Base-by-base conservation (phyloP, 2,113 vertebrate species). In the Cichladusa arquata region DNA sequence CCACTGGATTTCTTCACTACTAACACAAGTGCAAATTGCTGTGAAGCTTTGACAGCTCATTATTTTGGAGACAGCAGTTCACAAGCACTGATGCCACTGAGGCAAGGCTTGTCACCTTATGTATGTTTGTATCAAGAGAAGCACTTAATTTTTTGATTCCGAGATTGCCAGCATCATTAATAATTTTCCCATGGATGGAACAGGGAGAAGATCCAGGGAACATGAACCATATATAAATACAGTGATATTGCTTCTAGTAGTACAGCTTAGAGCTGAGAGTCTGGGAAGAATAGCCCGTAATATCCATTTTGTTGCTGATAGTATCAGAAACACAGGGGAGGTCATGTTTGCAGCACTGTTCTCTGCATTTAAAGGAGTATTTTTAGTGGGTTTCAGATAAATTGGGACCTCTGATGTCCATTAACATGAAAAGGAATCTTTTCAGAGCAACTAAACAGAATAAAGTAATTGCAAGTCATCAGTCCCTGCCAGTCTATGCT, bases 21-120 rank as follows among this genome's bases (percentile, higher is more conserved):
- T 90, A 73, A 62, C 28, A 44, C 1, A 1, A 66, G 74, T 66
- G 24, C 47, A 86, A 31, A 57, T 81, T 48, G 20, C n/a, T 25
- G 34, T 57, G 83, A 73, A 83, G 34, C 42, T 94, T 92, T 86
- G 72, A 93, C 86, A 94, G 54, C 34, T 94, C 57, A 84, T 90
- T 95, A 60, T 88, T 93, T 67, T 71, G 44, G 54, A 67, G 58
- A 56, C 29, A 86, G 69, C 51, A 83, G 40, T 64, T 69, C 73
- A 42, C 2, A 11, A 81, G 45, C 40, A 34, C 16, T 72, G 65
- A 69, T 81, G 44, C 56, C 23, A 38, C 23, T 56, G 65, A 93
- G 47, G 51, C 57, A 62, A 48, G 64, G 25, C 53, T 85, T 88
- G n/a, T 77, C 51, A 58, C 3, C 2, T 79, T 70, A 50, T 0